Conservation (phyloP, 1,140 invertebrate genomes). For the Charaxes varanes region DNA sequence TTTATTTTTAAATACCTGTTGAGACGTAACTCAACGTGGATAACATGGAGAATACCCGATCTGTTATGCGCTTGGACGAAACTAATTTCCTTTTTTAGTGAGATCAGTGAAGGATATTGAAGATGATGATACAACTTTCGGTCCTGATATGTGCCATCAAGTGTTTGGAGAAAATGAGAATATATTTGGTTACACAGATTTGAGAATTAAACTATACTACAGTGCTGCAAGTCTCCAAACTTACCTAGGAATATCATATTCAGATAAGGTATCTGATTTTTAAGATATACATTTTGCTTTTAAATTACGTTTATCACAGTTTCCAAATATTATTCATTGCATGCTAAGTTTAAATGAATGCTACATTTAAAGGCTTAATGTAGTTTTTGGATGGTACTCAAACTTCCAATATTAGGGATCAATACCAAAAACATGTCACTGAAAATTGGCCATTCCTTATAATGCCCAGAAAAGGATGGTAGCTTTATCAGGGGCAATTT, state of each 20-base stretch:
- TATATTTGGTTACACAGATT: conserved; percentile 94
- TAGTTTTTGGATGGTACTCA: too few relatives aligned
- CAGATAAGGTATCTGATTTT: conserved; percentile 52
- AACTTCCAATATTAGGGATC: too few relatives aligned
- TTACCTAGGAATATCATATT: conserved; percentile 64
- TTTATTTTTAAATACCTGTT: conserved; percentile 3
- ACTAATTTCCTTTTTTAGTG: conserved; percentile 71
- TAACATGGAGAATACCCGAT: too few relatives aligned
- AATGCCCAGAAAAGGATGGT: too few relatives aligned
- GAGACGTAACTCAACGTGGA: too few relatives aligned
- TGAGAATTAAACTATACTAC: conserved; percentile 88
- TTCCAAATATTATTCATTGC: too few relatives aligned
- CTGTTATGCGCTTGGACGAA: too few relatives aligned
- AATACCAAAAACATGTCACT: too few relatives aligned
- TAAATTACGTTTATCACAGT: background rate
- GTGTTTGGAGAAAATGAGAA: conserved; percentile 94
- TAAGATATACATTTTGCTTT: background rate
- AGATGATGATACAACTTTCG: conserved; percentile 82
- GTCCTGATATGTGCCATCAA: conserved; percentile 94
- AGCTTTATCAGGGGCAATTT: too few relatives aligned
- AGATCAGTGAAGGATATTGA: conserved; percentile 81
- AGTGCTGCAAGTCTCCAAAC: conserved; percentile 83
- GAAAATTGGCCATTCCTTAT: too few relatives aligned
- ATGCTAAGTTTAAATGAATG: too few relatives aligned
- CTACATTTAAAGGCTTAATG: too few relatives aligned